Evolutionary conservation across 2,113 vertebrate species (phyloP).

Genomic region (Sula dactylatra): DNA sequence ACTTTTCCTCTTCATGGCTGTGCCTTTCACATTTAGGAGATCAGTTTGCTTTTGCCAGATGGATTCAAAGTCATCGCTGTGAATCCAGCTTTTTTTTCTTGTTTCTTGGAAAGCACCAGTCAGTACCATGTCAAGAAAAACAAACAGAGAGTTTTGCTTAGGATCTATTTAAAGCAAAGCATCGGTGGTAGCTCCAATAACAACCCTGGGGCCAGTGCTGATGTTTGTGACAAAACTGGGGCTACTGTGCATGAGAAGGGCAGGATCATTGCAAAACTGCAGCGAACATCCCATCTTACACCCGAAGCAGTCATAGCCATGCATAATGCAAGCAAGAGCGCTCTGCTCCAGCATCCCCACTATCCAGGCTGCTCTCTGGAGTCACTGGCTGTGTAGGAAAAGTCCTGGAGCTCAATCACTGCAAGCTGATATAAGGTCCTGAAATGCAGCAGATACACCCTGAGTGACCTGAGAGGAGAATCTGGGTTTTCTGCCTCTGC

Average conservation of each 20-base stretch:
- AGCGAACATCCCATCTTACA: not conserved
- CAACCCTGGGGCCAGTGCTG: not conserved
- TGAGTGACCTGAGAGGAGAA: not conserved
- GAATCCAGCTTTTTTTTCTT: slow-evolving; percentile 38
- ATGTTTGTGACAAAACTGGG: slow-evolving; percentile 34
- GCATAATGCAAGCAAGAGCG: not conserved
- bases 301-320: not conserved
- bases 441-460: not conserved
- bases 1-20: not conserved
- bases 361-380: not conserved
- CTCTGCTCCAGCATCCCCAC: not conserved
- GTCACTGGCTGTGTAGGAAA: not conserved
- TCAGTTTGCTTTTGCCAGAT: slow-evolving; percentile 33
- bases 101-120: slow-evolving; percentile 79
- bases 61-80: slow-evolving; percentile 65
- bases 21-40: slow-evolving; percentile 42
- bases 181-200: slow-evolving; percentile 52
- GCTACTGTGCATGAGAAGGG: not conserved
- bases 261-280: not conserved
- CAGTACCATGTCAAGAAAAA: slow-evolving; percentile 76
- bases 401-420: not conserved
- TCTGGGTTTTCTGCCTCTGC: not conserved
- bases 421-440: not conserved
- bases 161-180: slow-evolving; percentile 69
- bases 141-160: slow-evolving; percentile 69